A percentile compares a stretch with the other conserved stretches of the same genome.
Evolutionary conservation across 2,113 vertebrate genomes (phyloP).

Genomic region (Heliornis fulica): DNA sequence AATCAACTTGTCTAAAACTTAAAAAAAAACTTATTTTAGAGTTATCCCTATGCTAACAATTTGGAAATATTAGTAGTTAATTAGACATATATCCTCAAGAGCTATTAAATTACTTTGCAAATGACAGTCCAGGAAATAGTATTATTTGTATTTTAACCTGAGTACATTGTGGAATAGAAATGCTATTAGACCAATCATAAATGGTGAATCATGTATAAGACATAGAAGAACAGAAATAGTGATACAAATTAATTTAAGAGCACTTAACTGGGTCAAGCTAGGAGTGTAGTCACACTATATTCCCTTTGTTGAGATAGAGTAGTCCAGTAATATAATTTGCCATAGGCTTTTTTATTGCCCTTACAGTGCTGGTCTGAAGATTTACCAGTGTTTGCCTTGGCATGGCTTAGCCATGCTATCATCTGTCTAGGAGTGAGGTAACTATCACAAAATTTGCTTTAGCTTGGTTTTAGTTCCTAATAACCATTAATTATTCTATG

Average conservation of each 20-base stretch:
- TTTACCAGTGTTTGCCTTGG: background rate
- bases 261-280: background rate
- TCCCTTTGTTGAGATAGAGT: background rate
- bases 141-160: conserved; percentile 22
- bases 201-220: background rate
- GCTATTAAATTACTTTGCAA: background rate
- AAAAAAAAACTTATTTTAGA: background rate
- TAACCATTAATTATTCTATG: background rate
- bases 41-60: background rate
- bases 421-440: background rate
- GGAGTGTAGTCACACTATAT: background rate
- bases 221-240: background rate
- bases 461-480: background rate
- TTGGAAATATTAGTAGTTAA: background rate
- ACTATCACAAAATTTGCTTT: background rate
- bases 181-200: background rate
- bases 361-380: background rate
- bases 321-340: background rate
- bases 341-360: background rate
- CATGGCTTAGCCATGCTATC: background rate
- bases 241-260: background rate
- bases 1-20: conserved; percentile 22
- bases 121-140: background rate
- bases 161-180: background rate
- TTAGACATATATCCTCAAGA: background rate